Evolutionary conservation across 2,888 invertebrate species (phyloP).

Genomic region (Chalcosyrphus nemorum): DNA sequence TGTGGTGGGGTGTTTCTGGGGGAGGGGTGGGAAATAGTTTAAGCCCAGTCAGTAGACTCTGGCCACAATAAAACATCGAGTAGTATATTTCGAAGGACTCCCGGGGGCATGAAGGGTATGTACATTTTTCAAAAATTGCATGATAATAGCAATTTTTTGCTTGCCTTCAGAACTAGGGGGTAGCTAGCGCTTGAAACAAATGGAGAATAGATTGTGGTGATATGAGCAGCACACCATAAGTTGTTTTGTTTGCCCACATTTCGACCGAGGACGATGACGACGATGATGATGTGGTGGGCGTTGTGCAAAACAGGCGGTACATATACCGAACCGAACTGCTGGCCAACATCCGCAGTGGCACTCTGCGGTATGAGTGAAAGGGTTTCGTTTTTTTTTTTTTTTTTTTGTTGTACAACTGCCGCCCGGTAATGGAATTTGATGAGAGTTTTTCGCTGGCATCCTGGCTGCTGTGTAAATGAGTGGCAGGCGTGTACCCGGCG

Average conservation of each 20-base stretch:
- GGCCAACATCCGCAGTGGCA: too few species aligned
- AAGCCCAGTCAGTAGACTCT: neutral
- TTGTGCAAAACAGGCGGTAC: constrained; percentile 10
- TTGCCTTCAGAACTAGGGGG: neutral
- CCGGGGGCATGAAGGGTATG: neutral
- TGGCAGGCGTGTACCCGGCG: constrained; percentile 9
- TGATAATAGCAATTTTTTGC: constrained; percentile 32
- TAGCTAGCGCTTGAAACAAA: constrained; percentile 38
- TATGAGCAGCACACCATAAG: constrained; percentile 46
- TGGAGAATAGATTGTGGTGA: constrained; percentile 56
- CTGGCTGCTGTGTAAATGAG: constrained; percentile 21
- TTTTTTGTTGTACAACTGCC: constrained; percentile 1
- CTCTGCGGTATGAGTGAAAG: constrained; percentile 1
- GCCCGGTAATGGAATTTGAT: constrained; percentile 65
- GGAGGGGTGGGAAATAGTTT: constrained; percentile 11
- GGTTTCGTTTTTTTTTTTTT: too few species aligned
- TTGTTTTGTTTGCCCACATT: constrained; percentile 57
- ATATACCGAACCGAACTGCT: neutral
- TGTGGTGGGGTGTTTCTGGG: neutral
- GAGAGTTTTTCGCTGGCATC: constrained; percentile 39
- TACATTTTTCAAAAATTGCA: constrained; percentile 50
- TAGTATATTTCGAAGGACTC: neutral
- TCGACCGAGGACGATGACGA: neutral
- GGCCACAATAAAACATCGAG: neutral
- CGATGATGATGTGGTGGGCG: constrained; percentile 12